phyloP scores from a whole-genome alignment of 2,113 vertebrate genomes.

The Stigmatopora nigra region DNA sequence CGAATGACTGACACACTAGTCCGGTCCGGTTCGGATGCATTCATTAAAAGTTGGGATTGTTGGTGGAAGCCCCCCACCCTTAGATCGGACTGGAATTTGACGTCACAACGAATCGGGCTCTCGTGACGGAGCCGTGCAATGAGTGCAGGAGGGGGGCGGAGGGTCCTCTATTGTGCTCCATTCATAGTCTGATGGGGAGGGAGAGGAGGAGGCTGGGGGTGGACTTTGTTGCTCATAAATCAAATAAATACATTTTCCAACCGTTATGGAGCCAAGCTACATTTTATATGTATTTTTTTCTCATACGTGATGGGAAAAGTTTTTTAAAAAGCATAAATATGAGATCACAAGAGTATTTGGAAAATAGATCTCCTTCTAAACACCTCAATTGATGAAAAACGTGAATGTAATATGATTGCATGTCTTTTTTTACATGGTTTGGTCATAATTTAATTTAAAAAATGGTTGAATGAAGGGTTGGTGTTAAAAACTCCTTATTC shows the following conservation, averaged over 20 bases:
- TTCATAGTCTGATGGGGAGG: constrained; percentile 36
- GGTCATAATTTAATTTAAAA: too few species aligned
- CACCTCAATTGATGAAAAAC: too few species aligned
- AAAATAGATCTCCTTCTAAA: too few species aligned
- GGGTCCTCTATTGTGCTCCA: constrained; percentile 38
- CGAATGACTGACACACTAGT: constrained; percentile 10
- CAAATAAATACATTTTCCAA: not conserved
- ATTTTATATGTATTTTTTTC: too few species aligned
- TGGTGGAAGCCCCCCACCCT: constrained; percentile 4
- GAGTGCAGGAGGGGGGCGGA: constrained; percentile 11
- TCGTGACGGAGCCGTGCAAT: constrained; percentile 35
- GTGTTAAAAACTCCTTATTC: too few species aligned
- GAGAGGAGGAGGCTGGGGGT: too few species aligned
- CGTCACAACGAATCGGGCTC: constrained; percentile 56
- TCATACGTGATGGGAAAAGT: not conserved
- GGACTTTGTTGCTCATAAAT: not conserved
- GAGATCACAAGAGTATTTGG: too few species aligned
- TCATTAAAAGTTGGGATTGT: constrained; percentile 53
- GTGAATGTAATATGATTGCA: too few species aligned
- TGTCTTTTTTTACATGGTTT: too few species aligned
- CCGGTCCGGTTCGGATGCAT: constrained; percentile 36
- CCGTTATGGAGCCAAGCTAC: not conserved
- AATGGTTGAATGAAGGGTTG: too few species aligned
- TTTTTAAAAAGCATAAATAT: not conserved
- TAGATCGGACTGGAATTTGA: constrained; percentile 49